Conservation (phyloP, 2,888 invertebrate species). For the Parapristionchus giblindavisi region DNA sequence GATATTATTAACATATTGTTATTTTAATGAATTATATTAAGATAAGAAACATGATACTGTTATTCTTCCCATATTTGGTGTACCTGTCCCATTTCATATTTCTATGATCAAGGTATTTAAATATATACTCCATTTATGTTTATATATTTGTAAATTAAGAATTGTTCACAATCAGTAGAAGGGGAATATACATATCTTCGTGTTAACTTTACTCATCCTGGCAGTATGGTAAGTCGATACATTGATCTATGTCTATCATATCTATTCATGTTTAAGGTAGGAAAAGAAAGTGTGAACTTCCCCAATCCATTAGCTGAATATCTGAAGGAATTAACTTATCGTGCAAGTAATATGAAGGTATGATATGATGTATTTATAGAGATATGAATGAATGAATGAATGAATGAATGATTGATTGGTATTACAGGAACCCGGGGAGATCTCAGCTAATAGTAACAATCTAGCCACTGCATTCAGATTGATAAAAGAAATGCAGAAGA, state of each 20-base stretch:
- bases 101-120: conserved; percentile 85
- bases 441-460: conserved; percentile 91
- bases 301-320: conserved; percentile 95
- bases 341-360: conserved; percentile 49
- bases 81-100: conserved; percentile 96
- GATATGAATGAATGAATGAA: neutral
- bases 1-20: neutral
- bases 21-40: conserved; percentile 68
- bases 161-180: conserved; percentile 96
- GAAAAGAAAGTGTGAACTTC: conserved; percentile 85
- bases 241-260: neutral
- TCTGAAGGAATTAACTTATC: conserved; percentile 86
- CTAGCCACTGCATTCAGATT: conserved; percentile 94
- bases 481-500: conserved; percentile 98
- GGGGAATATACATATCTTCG: conserved; percentile 97
- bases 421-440: conserved; percentile 90
- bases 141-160: conserved; percentile 72
- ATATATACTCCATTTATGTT: neutral
- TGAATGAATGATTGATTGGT: neutral
- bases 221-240: conserved; percentile 70
- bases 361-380: conserved; percentile 28
- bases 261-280: conserved; percentile 67
- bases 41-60: conserved; percentile 97
- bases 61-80: conserved; percentile 90
- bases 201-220: conserved; percentile 98